Evolutionary conservation across 1,140 invertebrate genomes (phyloP), one percentile per base, ranked within the genome.

Genomic region (Ceratina australensis): DNA sequence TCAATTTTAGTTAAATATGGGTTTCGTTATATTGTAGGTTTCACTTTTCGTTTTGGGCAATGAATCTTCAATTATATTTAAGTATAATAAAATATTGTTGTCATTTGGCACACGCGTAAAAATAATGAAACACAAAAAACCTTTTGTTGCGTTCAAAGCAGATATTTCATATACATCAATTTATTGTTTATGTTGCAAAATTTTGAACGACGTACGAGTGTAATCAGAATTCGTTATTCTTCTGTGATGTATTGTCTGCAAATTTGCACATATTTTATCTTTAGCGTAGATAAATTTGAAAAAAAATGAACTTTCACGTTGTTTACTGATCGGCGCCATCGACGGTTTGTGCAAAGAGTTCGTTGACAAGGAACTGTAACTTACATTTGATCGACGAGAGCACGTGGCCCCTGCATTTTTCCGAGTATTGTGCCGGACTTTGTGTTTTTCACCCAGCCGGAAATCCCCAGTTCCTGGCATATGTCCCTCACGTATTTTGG

Each of bases 371-470:
- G 60, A 52, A 72, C 50, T 47, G 59, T 16, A 61, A 94, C 96
- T 95, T 93, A 98, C 97, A 98, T 96, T 89, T 96, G 95, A 90
- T 98, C 96, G 72, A 98, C 92, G 79, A 95, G 93, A 10, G 94
- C 92, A 88, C 96, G 96, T 18, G 93, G 93, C 26, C 97, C 97
- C 92, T 98, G 96, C 89, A 98, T 94, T 91, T 97, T 97, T 24
- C 97, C 97, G 1, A 97, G 93, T 64, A 98, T 96, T 12, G 97
- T 97, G 33, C 97, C 97, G 79, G 93, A 94, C 89, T 96, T 97
- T n/a, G 95, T 95, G 87, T 97, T 97, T 89, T 98, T 98, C 69
- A 98, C 95, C 97, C 97, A 98, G n/a, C 97, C 97, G 42, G 94
- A 94, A 18, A 98, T 93, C 52, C 94, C 94, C 18, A 96, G 91